Conservation (phyloP, 2,888 invertebrate species). For the Agrochola lychnidis region DNA sequence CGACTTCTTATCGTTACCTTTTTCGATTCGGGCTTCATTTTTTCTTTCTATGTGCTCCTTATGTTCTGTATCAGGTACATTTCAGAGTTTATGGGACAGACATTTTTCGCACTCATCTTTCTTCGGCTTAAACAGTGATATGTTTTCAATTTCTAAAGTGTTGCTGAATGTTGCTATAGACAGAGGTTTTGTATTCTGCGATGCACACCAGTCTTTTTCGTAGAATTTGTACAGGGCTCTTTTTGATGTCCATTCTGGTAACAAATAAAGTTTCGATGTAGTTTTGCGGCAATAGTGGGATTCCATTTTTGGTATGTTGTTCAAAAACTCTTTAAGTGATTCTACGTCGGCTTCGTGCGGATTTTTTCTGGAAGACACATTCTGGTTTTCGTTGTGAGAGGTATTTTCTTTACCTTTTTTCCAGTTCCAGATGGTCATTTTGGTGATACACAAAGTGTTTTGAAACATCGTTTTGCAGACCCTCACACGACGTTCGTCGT, state of each 20-base stretch:
- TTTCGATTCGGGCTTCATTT: slow-evolving; percentile 50
- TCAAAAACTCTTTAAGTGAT: slow-evolving; percentile 44
- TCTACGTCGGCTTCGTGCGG: slow-evolving; percentile 42
- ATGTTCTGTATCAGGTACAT: slow-evolving; percentile 42
- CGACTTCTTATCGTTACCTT: slow-evolving; percentile 45
- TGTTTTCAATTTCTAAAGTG: slow-evolving; percentile 42
- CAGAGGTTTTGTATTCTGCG: slow-evolving; percentile 42
- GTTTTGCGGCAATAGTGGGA: slow-evolving; percentile 41
- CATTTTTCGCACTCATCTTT: slow-evolving; percentile 51
- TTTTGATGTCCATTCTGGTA: slow-evolving; percentile 49
- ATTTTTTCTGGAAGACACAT: slow-evolving; percentile 41
- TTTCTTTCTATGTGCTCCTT: slow-evolving; percentile 49
- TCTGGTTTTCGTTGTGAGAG: slow-evolving; percentile 31
- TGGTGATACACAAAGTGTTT: slow-evolving; percentile 48
- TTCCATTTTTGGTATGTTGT: slow-evolving; percentile 41
- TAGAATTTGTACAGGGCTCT: slow-evolving; percentile 46
- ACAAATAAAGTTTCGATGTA: slow-evolving; percentile 43
- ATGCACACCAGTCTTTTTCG: slow-evolving; percentile 38
- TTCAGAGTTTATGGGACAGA: slow-evolving; percentile 42
- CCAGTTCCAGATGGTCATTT: slow-evolving; percentile 42
- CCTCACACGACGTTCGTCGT: slow-evolving; percentile 40
- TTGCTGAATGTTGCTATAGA: slow-evolving; percentile 44
- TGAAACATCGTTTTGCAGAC: slow-evolving; percentile 49
- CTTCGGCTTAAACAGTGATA: slow-evolving; percentile 39
- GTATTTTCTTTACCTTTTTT: slow-evolving; percentile 43